phyloP scores from a whole-genome alignment of 2,888 invertebrate genomes.

The Slavum lentiscoides region DNA sequence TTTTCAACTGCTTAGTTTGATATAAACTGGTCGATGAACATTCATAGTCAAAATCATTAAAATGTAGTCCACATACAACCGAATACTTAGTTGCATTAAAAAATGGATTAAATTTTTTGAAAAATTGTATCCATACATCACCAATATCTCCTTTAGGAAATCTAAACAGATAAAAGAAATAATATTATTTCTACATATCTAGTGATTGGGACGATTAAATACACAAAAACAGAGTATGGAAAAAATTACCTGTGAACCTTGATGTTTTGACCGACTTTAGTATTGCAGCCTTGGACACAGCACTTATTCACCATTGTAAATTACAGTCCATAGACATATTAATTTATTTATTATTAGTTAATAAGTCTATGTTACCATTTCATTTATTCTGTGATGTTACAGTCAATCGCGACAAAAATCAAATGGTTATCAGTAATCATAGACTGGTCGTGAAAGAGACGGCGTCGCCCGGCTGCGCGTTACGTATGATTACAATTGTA shows the following conservation, averaged over 20 bases:
- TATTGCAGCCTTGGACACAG: too few species aligned
- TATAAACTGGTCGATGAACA: not conserved
- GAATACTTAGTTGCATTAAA: not conserved
- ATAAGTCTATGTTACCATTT: too few species aligned
- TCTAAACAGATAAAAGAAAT: conserved; percentile 5
- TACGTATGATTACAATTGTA: too few species aligned
- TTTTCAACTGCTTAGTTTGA: conserved; percentile 8
- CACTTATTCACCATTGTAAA: conserved; percentile 2
- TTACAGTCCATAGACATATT: too few species aligned
- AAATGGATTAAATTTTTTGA: not conserved
- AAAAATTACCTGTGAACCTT: conserved; percentile 19
- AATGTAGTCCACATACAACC: not conserved
- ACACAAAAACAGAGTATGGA: not conserved
- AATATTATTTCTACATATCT: not conserved
- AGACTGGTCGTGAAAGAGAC: too few species aligned
- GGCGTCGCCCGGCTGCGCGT: too few species aligned
- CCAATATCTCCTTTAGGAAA: conserved; percentile 19
- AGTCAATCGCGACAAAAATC: too few species aligned
- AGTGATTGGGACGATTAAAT: not conserved
- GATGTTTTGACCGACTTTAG: not conserved
- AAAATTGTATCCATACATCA: conserved; percentile 5
- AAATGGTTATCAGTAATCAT: too few species aligned
- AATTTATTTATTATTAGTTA: too few species aligned
- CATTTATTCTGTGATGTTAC: too few species aligned
- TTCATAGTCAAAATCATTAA: conserved; percentile 10